These are phyloP conservation scores for Xanthostigma xanthostigma DNA, from an alignment of 2,888 invertebrate species.

Conservation along the genomic window DNA sequence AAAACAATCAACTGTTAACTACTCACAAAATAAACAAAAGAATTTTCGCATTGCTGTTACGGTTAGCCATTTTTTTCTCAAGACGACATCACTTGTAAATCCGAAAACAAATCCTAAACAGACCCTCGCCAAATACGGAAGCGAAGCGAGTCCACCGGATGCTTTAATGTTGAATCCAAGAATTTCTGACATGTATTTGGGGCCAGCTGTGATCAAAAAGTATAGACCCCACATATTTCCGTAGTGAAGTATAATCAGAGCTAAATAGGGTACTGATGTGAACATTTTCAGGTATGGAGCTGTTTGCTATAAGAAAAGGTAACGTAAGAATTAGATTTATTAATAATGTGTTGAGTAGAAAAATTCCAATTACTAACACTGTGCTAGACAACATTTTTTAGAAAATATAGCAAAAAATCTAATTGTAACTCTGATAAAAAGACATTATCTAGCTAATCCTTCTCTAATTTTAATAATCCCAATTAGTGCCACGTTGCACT, in stretches of 20 bases:
- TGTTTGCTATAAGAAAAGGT: slow-evolving; percentile 34
- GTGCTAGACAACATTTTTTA: slow-evolving; percentile 17
- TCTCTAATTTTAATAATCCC: too few relatives aligned
- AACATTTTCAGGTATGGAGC: slow-evolving; percentile 49
- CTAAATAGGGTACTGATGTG: slow-evolving; percentile 52
- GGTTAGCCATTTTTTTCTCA: slow-evolving; percentile 28
- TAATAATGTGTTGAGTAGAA: background rate
- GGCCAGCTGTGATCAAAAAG: slow-evolving; percentile 61
- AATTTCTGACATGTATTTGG: slow-evolving; percentile 56
- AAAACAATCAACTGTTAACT: background rate
- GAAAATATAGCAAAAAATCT: slow-evolving; percentile 18
- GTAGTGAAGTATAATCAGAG: slow-evolving; percentile 49
- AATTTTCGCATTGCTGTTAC: slow-evolving; percentile 45
- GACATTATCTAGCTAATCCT: too few relatives aligned
- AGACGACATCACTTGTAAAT: slow-evolving; percentile 47
- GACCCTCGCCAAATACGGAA: slow-evolving; percentile 56
- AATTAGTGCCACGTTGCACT: too few relatives aligned
- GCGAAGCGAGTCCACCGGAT: slow-evolving; percentile 51
- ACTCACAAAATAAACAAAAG: slow-evolving; percentile 48
- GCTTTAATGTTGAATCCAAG: slow-evolving; percentile 54
- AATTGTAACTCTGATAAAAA: background rate
- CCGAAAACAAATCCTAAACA: slow-evolving; percentile 56
- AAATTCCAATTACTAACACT: background rate
- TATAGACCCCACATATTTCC: slow-evolving; percentile 65
- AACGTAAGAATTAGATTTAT: slow-evolving; percentile 5